Base-by-base conservation (phyloP, 2,888 invertebrate genomes). In the Tillus elongatus region DNA sequence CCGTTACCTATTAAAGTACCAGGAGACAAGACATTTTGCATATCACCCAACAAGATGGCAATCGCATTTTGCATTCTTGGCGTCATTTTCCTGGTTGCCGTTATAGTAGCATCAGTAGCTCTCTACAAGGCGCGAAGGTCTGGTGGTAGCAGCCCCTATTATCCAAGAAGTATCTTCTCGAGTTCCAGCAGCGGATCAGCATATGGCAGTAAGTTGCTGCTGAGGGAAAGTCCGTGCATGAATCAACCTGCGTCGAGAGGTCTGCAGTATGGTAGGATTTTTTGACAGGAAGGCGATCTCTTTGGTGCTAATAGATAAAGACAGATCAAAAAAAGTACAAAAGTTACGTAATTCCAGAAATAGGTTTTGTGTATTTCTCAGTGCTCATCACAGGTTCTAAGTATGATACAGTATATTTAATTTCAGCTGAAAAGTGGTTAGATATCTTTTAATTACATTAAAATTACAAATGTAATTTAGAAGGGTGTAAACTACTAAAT, bases 31-130 rank as follows among this genome's bases (percentile, higher is more conserved):
- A 75, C 75, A 2, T 73, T 84, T 32, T 85, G 85, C 55, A 69
- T 85, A 44, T 83, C 83, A 6, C 78, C 82, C 10, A 80, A 82
- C 4, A 82, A 80, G 67, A 74, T 85, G 73, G 82, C 84, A 8
- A 67, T 83, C 33, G 77, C 82, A 0, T 83, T 85, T 55, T 81
- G 82, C 53, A 67, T 81, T 0, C 62, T 84, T 50, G 81, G 84
- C 3, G 62, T 82, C 3, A 77, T 85, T 44, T 81, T 85, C 59
- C 64, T 85, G 1, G 69, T 76, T 37, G 84, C 83, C 4, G 74
- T 83, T 4, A 71, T 80, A 2, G 75, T 82, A 8, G 78, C 82
- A 2, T 75, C 81, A 39, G 74, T 75, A 24, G 79, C 80, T 2
- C 60, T 83, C 34, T 67, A 80, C 50, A 68, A 76, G 54, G 75